These are phyloP conservation scores for Crematogaster levior DNA, from an alignment of 2,888 invertebrate species.

Conservation along the genomic window DNA sequence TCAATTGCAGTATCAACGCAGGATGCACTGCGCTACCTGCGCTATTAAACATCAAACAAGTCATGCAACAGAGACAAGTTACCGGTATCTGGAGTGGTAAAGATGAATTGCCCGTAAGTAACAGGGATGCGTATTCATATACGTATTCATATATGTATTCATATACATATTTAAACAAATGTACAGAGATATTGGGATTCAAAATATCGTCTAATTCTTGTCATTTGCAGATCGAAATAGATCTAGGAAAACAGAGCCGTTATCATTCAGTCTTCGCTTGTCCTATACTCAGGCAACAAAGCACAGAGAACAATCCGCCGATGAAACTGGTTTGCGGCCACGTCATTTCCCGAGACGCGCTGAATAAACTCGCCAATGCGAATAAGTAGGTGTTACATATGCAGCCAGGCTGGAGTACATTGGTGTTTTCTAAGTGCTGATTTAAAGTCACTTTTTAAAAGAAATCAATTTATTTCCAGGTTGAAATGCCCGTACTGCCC, in stretches of 20 bases:
- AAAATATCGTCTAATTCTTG: not conserved
- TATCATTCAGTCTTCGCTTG: constrained; percentile 99
- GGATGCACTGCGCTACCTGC: constrained; percentile 98
- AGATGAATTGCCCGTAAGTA: constrained; percentile 97
- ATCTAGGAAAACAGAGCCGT: constrained; percentile 95
- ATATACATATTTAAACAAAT: not conserved
- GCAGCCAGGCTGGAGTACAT: constrained; percentile 65
- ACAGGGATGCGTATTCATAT: not conserved
- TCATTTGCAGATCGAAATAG: constrained; percentile 94
- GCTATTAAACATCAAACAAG: constrained; percentile 96
- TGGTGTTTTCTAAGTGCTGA: constrained; percentile 67
- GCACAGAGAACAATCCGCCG: constrained; percentile 98
- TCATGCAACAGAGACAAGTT: constrained; percentile 95
- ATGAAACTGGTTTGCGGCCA: constrained; percentile 99
- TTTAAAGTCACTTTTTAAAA: constrained; percentile 80
- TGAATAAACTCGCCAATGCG: constrained; percentile 96
- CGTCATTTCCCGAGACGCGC: constrained; percentile 98
- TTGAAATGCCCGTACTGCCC: constrained; percentile 99
- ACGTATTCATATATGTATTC: not conserved
- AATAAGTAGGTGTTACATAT: constrained; percentile 91
- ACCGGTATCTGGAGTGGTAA: constrained; percentile 97
- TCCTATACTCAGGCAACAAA: constrained; percentile 98
- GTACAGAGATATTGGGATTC: constrained; percentile 2
- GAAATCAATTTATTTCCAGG: constrained; percentile 87
- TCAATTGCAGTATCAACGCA: constrained; percentile 90